Evolutionary conservation across 2,888 invertebrate species (phyloP), one percentile per base, ranked within the genome.

Genomic region (Tillus elongatus): DNA sequence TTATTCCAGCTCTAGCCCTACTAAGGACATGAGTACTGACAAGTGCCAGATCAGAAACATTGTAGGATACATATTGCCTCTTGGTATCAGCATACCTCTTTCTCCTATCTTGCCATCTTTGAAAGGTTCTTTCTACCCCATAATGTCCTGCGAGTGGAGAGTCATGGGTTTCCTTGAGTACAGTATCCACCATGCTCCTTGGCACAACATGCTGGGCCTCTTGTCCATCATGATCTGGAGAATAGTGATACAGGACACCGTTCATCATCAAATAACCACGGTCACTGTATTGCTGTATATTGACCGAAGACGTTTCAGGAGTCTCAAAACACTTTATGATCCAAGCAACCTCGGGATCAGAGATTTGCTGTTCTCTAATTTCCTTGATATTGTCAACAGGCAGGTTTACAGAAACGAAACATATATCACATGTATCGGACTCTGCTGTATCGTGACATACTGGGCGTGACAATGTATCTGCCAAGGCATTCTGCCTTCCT

Each of bases 381-480:
- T 37, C 33, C 11, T 13, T 9, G 15, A 19, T 30, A 8, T 2
- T 27, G 6, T 13, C 9, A 12, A 24, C n/a, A 2, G 49, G 47
- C 8, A 50, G 15, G 12, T 47, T 47, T 2, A 42, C 24, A 9
- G 11, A 24, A 9, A 42, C 13, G 3, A 16, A 14, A 30, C 39
- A 43, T 11, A 43, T 11, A 45, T 11, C 13, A 36, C 38, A 39
- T 39, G 37, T 1, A 58, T 59, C 3, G 67, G 41, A 1, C 53
- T n/a, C n/a, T n/a, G n/a, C n/a, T n/a, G n/a, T n/a, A n/a, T n/a
- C n/a, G n/a, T n/a, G n/a, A n/a, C n/a, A n/a, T n/a, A n/a, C n/a
- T n/a, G n/a, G n/a, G n/a, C n/a, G n/a, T n/a, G n/a, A 60, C 3
- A 67, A 40, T 1, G 54, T 49, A 41, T 68, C 67, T 0, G 65